These are phyloP conservation scores for Leptodactylus fallax DNA, from an alignment of 2,797 vertebrate genomes.

Conservation along the genomic window DNA sequence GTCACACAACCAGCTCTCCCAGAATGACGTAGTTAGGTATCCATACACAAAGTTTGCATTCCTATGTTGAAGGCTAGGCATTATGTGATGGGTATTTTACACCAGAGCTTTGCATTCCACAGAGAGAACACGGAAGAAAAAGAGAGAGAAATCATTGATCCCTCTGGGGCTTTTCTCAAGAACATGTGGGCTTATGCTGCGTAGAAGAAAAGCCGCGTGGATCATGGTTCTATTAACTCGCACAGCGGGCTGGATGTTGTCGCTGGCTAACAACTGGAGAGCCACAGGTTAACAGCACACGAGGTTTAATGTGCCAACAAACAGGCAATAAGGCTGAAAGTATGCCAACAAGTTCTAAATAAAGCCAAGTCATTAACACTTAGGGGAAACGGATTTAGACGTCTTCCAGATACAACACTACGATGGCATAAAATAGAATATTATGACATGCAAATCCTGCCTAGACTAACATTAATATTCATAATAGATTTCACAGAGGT, in stretches of 20 bases:
- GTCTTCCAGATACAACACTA: background rate
- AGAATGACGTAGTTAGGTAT: no score
- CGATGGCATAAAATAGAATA: background rate
- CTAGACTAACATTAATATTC: background rate
- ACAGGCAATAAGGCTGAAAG: conserved; percentile 27
- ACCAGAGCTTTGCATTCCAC: conserved; percentile 31
- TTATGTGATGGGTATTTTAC: conserved; percentile 8
- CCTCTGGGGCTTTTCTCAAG: conserved; percentile 52
- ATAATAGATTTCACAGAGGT: background rate
- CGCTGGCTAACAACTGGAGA: conserved; percentile 24
- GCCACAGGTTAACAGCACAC: conserved; percentile 29
- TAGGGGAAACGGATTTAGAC: background rate
- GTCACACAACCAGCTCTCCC: background rate
- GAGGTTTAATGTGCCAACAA: conserved; percentile 5
- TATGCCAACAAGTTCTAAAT: conserved; percentile 21
- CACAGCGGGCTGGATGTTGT: conserved; percentile 4
- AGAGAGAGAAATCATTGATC: conserved; percentile 39
- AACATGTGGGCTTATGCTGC: conserved; percentile 35
- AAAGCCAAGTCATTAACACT: conserved; percentile 22
- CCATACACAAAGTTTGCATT: background rate
- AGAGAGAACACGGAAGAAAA: conserved; percentile 25
- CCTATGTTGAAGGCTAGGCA: background rate
- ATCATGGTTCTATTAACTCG: conserved; percentile 46
- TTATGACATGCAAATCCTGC: background rate
- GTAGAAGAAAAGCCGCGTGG: conserved; percentile 37